Evolutionary conservation across 2,113 vertebrate species (phyloP).

Genomic region (Prolemur simus): DNA sequence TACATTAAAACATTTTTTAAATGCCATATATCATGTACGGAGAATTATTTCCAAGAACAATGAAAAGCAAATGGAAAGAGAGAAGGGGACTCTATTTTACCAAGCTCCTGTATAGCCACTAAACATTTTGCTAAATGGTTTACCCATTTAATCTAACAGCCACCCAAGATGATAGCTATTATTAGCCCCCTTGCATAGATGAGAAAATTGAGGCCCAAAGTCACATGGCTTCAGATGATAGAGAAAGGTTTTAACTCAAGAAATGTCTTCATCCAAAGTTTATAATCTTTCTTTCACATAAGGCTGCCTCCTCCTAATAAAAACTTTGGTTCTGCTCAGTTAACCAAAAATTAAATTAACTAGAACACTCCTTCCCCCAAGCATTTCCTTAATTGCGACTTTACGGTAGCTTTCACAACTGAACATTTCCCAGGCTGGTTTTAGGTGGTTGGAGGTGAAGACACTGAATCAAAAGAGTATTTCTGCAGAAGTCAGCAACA

Average conservation of each 20-base stretch:
- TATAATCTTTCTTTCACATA: neutral
- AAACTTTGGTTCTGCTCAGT: neutral
- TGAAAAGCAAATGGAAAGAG: neutral
- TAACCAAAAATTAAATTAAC: neutral
- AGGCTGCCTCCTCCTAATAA: neutral
- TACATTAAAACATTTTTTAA: neutral
- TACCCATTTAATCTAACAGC: neutral
- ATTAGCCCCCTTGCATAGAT: neutral
- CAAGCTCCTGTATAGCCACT: rapidly evolving
- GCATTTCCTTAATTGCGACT: neutral
- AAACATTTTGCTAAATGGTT: neutral
- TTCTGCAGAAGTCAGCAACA: neutral
- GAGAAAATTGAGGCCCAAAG: neutral
- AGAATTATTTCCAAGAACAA: neutral
- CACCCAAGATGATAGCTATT: neutral
- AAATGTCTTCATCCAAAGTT: neutral
- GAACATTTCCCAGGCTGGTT: neutral
- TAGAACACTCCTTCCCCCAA: neutral
- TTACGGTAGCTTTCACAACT: neutral
- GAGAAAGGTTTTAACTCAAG: neutral
- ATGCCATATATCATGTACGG: neutral
- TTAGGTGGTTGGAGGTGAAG: neutral
- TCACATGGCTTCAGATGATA: neutral
- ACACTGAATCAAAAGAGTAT: neutral
- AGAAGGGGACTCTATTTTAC: neutral